Evolutionary conservation across 2,797 vertebrate species (phyloP).

Genomic region (Gymnoscopelus microlampas): DNA sequence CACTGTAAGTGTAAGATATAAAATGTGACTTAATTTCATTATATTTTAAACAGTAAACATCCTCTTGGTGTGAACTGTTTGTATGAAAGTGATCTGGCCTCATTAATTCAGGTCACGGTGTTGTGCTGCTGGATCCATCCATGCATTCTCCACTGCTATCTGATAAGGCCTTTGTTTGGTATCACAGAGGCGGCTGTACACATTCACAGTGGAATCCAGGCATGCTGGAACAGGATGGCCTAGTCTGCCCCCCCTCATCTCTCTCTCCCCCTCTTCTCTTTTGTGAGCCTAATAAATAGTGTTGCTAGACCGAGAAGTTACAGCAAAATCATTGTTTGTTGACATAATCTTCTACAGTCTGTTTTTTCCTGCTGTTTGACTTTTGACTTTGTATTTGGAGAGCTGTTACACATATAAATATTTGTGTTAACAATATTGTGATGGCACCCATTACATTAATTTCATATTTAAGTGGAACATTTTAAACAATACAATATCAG

Average conservation of each 20-base stretch:
- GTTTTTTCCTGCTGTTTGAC: constrained; percentile 12
- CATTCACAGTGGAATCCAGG: constrained; percentile 63
- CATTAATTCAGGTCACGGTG: constrained; percentile 23
- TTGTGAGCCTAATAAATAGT: not conserved
- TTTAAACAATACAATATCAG: too few species aligned
- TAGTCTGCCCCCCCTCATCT: not conserved
- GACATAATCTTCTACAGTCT: not conserved
- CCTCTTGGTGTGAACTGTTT: constrained; percentile 3
- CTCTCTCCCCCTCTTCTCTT: not conserved
- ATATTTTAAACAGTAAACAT: not conserved
- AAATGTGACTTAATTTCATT: too few species aligned
- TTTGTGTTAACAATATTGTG: too few species aligned
- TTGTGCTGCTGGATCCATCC: constrained; percentile 35
- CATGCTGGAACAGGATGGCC: constrained; percentile 60
- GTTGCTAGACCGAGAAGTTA: not conserved
- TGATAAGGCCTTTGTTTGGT: constrained; percentile 62
- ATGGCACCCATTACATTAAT: too few species aligned
- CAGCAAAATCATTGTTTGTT: not conserved
- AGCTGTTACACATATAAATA: not conserved
- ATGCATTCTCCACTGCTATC: constrained; percentile 34
- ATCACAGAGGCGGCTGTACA: constrained; percentile 59
- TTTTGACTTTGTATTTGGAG: constrained; percentile 13
- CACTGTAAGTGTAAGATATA: too few species aligned
- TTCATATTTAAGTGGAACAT: too few species aligned
- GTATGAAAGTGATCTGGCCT: constrained; percentile 3